Conservation (phyloP, 2,113 vertebrate genomes). For the Eublepharis macularius region DNA sequence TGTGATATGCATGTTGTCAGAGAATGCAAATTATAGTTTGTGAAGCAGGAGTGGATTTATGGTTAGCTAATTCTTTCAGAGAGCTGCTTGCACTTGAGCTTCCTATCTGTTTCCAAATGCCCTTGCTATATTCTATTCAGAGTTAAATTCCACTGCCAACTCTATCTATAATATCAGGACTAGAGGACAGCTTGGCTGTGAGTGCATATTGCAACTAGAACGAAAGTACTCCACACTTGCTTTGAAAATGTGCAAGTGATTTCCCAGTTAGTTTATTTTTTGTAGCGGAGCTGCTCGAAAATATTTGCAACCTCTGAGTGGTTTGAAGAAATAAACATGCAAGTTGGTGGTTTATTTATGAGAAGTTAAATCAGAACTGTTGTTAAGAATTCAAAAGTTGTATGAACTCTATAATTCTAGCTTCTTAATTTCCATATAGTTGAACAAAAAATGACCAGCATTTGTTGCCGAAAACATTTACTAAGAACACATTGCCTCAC, state of each 20-base stretch:
- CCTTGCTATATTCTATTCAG: not conserved
- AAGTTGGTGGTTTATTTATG: not conserved
- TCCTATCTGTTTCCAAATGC: not conserved
- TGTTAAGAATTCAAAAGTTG: not conserved
- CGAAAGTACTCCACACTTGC: not conserved
- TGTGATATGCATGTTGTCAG: not conserved
- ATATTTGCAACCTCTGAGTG: not conserved
- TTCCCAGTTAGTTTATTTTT: conserved; percentile 28
- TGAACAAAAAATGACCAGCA: not conserved
- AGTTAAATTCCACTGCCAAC: not conserved
- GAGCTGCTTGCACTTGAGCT: not conserved
- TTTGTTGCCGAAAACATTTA: not conserved
- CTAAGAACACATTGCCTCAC: not conserved
- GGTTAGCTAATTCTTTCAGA: conserved; percentile 19
- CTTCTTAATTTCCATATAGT: not conserved
- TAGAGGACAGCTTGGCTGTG: not conserved
- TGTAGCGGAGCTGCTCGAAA: not conserved
- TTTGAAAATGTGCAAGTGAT: not conserved
- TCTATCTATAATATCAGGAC: not conserved
- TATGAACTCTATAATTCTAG: not conserved
- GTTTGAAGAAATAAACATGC: not conserved
- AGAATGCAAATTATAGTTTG: not conserved
- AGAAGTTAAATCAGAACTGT: not conserved
- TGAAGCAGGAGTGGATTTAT: not conserved
- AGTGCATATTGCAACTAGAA: not conserved